Percentiles rank a stretch among this genome's conserved stretches.
Conservation (phyloP, 2,797 vertebrate species). For the Aplochiton taeniatus region DNA sequence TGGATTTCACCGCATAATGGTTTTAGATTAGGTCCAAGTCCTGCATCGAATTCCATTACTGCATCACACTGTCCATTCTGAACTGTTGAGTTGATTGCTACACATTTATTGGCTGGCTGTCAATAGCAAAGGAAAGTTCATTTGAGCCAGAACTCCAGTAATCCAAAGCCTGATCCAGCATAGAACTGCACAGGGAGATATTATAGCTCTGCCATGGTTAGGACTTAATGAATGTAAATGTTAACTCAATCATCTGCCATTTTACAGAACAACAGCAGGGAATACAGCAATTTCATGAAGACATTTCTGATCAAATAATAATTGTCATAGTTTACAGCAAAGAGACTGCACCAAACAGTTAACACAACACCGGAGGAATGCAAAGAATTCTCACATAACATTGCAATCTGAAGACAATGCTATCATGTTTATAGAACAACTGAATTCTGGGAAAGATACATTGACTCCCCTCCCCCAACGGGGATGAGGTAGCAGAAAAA, state of each 20-base stretch:
- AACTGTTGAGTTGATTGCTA: not conserved
- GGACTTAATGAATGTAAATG: too few species aligned
- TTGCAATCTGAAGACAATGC: too few species aligned
- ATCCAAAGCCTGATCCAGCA: not conserved
- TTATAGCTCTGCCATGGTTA: too few species aligned
- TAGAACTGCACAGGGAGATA: not conserved
- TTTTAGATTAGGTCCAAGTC: not conserved
- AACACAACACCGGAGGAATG: too few species aligned
- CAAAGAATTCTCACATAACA: too few species aligned
- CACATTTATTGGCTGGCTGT: not conserved
- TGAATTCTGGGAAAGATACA: constrained; percentile 5
- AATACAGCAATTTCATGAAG: too few species aligned
- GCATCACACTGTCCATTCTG: not conserved
- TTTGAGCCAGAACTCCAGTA: not conserved
- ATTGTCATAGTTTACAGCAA: too few species aligned
- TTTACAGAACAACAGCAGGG: too few species aligned
- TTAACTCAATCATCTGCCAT: too few species aligned
- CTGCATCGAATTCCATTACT: not conserved
- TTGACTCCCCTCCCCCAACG: not conserved
- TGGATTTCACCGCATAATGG: constrained; percentile 9
- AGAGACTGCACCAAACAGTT: too few species aligned
- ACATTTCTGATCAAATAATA: too few species aligned
- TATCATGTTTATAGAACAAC: constrained; percentile 9
- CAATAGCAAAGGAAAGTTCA: not conserved
- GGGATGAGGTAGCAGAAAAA: constrained; percentile 4